Evolutionary conservation across 1,140 invertebrate genomes (phyloP).

Genomic region (Alviniconcha marisindica): DNA sequence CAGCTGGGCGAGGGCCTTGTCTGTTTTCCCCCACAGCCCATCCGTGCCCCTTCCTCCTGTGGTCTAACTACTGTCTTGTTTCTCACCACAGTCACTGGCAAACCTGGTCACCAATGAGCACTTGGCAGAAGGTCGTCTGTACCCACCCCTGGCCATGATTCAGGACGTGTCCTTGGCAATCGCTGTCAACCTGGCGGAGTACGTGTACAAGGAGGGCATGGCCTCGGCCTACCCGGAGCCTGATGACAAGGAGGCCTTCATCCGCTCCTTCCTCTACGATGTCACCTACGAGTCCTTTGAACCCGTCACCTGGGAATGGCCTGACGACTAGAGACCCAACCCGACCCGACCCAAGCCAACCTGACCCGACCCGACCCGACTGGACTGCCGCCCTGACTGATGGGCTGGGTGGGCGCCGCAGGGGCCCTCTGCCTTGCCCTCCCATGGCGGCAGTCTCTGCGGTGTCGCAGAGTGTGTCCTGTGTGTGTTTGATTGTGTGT

Average conservation of each 20-base stretch:
- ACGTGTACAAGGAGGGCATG: conserved; percentile 86
- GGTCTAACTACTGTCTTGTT: conserved; percentile 47
- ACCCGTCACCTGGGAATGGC: conserved; percentile 77
- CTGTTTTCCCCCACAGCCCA: too few relatives aligned
- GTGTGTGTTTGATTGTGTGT: too few relatives aligned
- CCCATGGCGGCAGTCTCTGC: too few relatives aligned
- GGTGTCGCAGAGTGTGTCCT: too few relatives aligned
- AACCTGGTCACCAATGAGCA: conserved; percentile 90
- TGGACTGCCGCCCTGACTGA: too few relatives aligned
- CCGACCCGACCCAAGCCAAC: too few relatives aligned
- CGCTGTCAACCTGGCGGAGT: conserved; percentile 88
- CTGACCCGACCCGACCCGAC: too few relatives aligned
- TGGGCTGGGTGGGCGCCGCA: too few relatives aligned
- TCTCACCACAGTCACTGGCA: conserved; percentile 87
- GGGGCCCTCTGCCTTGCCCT: too few relatives aligned
- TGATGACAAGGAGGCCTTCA: conserved; percentile 77
- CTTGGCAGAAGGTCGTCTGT: conserved; percentile 91
- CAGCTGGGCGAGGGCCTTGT: too few relatives aligned
- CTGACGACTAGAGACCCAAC: too few relatives aligned
- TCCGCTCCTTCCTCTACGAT: conserved; percentile 77
- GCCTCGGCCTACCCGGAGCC: conserved; percentile 79
- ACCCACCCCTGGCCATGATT: conserved; percentile 94
- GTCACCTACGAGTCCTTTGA: conserved; percentile 78
- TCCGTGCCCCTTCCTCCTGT: too few relatives aligned
- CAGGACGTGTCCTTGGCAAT: conserved; percentile 92